Evolutionary conservation across 2,888 invertebrate genomes (phyloP), one percentile per base, ranked within the genome.

Genomic region (Elgonia sp.): DNA sequence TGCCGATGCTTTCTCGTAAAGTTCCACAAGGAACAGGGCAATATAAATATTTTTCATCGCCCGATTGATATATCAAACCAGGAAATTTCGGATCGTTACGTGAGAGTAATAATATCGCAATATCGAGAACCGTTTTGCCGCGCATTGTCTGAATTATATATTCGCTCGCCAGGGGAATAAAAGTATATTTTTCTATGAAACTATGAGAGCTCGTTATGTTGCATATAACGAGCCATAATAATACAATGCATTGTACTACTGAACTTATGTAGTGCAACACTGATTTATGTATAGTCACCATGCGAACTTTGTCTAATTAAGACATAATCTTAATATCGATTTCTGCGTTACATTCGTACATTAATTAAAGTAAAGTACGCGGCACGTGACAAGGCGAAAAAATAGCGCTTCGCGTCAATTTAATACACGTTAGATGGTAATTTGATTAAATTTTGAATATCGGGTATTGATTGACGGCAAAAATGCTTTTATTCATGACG

Each of bases 251-350:
- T 73, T 79, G 60, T 69, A 80, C 12, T 21, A 50, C 60, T 46
- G n/a, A 80, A 85, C 73, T 69, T 81, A 62, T 55, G 57, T 50
- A 40, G 57, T 55, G 65, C 67, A 80, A 53, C 79, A 53, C 37
- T 80, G 79, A 85, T 85, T 79, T 75, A 85, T 85, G 57, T 80
- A 80, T 75, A 85, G 57, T 60, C 85, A 40, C 80, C 73, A 80
- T 75, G 85, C 80, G 60, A 85, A 80, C 85, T 85, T 75, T n/a
- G 73, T 20, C 73, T 80, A 85, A 85, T 85, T 85, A 80, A 85
- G 85, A 67, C 75, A 50, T 75, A 80, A 85, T 85, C 80, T 85
- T 80, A 67, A 50, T 75, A 85, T 85, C 80, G 85, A 85, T 85
- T 85, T 69, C 60, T 72, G 37, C n/a, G 65, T 79, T 55, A 63